Evolutionary conservation across 23 tunicate species (phyloP).

Genomic region (Oikopleura dioica): DNA sequence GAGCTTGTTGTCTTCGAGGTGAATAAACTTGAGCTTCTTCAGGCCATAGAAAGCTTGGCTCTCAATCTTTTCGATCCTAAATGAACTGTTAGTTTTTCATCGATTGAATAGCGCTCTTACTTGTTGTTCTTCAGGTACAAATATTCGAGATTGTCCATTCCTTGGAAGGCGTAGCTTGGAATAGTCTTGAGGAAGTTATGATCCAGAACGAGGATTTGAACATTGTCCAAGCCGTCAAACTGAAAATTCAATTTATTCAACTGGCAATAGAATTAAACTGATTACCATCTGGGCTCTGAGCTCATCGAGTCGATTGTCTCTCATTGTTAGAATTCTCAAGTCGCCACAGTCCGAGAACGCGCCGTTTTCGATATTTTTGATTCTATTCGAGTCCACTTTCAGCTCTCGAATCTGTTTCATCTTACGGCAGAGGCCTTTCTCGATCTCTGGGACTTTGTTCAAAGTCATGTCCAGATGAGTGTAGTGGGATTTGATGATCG

Average conservation of each 20-base stretch:
- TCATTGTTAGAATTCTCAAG: conserved; percentile 38
- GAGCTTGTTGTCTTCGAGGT: conserved; percentile 38
- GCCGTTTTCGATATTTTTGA: background rate
- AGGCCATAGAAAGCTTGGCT: background rate
- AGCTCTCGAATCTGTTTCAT: background rate
- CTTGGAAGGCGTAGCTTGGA: conserved; percentile 20
- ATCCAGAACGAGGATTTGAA: conserved; percentile 56
- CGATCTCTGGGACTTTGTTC: background rate
- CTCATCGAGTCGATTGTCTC: conserved; percentile 24
- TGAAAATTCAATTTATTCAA: too few relatives aligned
- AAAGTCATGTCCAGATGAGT: background rate
- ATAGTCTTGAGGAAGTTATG: conserved; percentile 28
- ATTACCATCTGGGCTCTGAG: conserved; percentile 13
- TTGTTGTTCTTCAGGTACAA: conserved; percentile 38
- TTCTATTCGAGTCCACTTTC: background rate
- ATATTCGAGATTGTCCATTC: conserved; percentile 33
- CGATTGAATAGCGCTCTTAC: background rate
- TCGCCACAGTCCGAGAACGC: conserved; percentile 19
- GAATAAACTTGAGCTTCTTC: conserved; percentile 33
- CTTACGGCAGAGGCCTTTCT: background rate
- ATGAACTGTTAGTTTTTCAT: too few relatives aligned
- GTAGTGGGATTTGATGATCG: too few relatives aligned
- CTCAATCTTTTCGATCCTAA: background rate
- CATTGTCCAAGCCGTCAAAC: conserved; percentile 22
- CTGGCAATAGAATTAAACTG: too few relatives aligned